These are phyloP conservation scores for Vulpes ferrilata DNA, from an alignment of 2,113 vertebrate species.

Conservation along the genomic window DNA sequence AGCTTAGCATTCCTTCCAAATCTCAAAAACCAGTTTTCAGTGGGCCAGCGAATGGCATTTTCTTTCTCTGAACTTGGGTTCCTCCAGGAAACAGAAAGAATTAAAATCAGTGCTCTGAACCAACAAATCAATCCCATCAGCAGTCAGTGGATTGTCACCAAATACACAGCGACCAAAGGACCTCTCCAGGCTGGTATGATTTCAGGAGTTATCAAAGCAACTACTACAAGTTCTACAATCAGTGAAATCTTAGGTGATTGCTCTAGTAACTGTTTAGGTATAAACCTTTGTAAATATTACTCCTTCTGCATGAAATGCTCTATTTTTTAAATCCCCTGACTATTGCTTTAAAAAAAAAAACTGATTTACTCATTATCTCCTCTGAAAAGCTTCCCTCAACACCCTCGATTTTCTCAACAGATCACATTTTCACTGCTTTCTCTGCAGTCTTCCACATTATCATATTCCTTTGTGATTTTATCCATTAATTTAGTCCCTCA, in stretches of 20 bases:
- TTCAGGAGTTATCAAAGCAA: neutral
- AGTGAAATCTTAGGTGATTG: neutral
- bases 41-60: neutral
- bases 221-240: neutral
- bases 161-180: neutral
- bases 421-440: neutral
- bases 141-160: neutral
- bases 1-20: neutral
- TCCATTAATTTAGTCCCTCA: neutral
- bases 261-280: neutral
- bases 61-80: constrained; percentile 15
- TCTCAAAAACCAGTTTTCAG: neutral
- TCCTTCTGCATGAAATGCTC: neutral
- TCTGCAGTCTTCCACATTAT: neutral
- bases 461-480: neutral
- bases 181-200: neutral
- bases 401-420: neutral
- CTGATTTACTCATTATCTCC: neutral
- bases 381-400: neutral
- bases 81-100: neutral
- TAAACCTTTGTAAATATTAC: neutral
- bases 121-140: neutral
- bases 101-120: neutral
- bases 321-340: neutral
- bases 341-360: neutral